A percentile compares a stretch with the other conserved stretches of the same genome.
These are phyloP conservation scores for Asarcornis scutulata DNA, from an alignment of 2,113 vertebrate species.

Conservation along the genomic window DNA sequence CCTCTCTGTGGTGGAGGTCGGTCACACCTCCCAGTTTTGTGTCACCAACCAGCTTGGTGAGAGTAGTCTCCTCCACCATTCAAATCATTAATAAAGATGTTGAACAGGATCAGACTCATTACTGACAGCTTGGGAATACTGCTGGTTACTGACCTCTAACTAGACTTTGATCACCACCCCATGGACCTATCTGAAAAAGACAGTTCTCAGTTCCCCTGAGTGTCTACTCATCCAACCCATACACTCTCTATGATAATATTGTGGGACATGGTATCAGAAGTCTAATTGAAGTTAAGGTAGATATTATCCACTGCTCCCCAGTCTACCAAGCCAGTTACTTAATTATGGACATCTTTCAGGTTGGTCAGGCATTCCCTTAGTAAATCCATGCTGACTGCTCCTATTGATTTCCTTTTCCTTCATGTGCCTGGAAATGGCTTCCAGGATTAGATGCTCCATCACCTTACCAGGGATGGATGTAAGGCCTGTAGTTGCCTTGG, in stretches of 20 bases:
- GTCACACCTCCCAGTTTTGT: background rate
- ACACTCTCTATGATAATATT: background rate
- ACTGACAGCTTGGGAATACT: background rate
- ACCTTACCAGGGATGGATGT: background rate
- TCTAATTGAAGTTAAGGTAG: background rate
- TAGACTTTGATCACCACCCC: too few species aligned
- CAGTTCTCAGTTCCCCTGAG: background rate
- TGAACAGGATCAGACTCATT: background rate
- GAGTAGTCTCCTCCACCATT: background rate
- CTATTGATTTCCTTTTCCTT: background rate
- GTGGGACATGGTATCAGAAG: background rate
- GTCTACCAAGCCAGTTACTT: background rate
- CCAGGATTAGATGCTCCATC: background rate
- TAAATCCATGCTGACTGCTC: background rate
- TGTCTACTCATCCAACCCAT: background rate
- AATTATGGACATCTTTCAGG: background rate
- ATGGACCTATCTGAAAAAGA: background rate
- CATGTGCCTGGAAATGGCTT: background rate
- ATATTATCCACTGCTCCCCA: background rate
- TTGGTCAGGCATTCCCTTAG: background rate
- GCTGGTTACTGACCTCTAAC: background rate
- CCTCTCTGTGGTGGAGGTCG: background rate
- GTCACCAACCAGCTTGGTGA: background rate
- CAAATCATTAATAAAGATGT: background rate
- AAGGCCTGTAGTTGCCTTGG: background rate